Conservation (phyloP, 2,888 invertebrate genomes). For the Drosophila mettleri region DNA sequence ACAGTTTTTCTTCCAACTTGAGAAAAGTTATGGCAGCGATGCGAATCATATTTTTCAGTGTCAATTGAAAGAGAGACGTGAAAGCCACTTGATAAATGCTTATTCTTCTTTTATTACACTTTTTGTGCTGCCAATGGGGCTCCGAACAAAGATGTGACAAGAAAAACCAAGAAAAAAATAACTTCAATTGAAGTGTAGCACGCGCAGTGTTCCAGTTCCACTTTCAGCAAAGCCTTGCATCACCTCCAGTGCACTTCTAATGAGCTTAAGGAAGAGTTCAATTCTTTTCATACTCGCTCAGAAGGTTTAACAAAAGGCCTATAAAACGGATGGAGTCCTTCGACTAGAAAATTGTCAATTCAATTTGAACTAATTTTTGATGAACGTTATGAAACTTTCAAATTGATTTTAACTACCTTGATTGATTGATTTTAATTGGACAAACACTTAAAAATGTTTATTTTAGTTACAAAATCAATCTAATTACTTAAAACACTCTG, state of each 20-base stretch:
- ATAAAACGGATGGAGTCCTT: background rate
- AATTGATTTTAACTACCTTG: no score
- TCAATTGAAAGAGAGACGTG: constrained; percentile 27
- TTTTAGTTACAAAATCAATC: no score
- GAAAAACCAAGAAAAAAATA: constrained; percentile 16
- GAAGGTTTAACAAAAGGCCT: background rate
- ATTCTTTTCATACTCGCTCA: constrained; percentile 17
- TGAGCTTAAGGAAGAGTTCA: constrained; percentile 49
- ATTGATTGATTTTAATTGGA: no score
- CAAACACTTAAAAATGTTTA: no score
- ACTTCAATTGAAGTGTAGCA: constrained; percentile 34
- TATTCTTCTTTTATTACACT: constrained; percentile 8
- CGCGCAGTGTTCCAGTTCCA: constrained; percentile 36
- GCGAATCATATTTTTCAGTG: constrained; percentile 33
- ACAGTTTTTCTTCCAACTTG: constrained; percentile 11
- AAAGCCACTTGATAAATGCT: constrained; percentile 37
- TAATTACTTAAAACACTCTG: no score
- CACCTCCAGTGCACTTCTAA: constrained; percentile 30
- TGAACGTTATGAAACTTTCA: background rate
- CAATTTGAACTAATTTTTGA: background rate
- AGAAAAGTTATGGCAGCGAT: constrained; percentile 34
- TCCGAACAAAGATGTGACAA: constrained; percentile 25
- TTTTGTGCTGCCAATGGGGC: constrained; percentile 5
- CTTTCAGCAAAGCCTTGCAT: background rate
- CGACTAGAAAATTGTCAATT: background rate